These are phyloP conservation scores for Euborellia annulipes DNA, from an alignment of 1,140 invertebrate genomes.

Conservation along the genomic window DNA sequence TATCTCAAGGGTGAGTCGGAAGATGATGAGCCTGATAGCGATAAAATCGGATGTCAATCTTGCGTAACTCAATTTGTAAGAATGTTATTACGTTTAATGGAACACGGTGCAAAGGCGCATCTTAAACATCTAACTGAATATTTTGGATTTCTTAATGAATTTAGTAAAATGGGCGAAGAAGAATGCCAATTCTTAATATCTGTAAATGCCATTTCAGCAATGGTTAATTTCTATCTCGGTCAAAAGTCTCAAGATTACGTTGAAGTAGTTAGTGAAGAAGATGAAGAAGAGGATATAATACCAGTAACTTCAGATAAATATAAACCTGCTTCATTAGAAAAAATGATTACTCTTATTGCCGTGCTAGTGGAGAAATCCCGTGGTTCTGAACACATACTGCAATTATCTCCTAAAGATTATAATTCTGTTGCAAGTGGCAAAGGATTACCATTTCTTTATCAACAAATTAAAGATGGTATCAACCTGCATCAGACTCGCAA, in stretches of 20 bases:
- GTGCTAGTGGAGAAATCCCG: slow-evolving; percentile 75
- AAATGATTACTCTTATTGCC: slow-evolving; percentile 85
- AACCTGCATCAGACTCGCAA: slow-evolving; percentile 83
- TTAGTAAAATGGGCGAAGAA: slow-evolving; percentile 87
- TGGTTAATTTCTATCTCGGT: slow-evolving; percentile 83
- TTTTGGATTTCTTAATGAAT: slow-evolving; percentile 80
- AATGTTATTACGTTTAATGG: slow-evolving; percentile 75
- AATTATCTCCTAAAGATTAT: slow-evolving; percentile 62
- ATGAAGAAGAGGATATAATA: slow-evolving; percentile 61
- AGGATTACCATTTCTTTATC: slow-evolving; percentile 84
- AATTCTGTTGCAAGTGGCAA: slow-evolving; percentile 72
- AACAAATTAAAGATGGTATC: slow-evolving; percentile 84
- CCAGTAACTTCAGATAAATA: slow-evolving; percentile 56
- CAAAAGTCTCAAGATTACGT: slow-evolving; percentile 51
- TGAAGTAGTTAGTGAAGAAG: slow-evolving; percentile 56
- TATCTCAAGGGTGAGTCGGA: slow-evolving; percentile 55
- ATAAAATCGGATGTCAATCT: slow-evolving; percentile 60
- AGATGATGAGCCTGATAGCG: slow-evolving; percentile 37
- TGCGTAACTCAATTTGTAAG: slow-evolving; percentile 85
- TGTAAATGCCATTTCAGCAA: slow-evolving; percentile 71
- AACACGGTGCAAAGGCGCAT: slow-evolving; percentile 72
- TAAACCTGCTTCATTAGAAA: slow-evolving; percentile 78
- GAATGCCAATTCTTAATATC: slow-evolving; percentile 75
- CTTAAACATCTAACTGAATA: slow-evolving; percentile 81
- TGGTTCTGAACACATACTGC: slow-evolving; percentile 50